Evolutionary conservation across 1,140 invertebrate genomes (phyloP), one percentile per base, ranked within the genome.

Genomic region (Hesperophylax magnus): DNA sequence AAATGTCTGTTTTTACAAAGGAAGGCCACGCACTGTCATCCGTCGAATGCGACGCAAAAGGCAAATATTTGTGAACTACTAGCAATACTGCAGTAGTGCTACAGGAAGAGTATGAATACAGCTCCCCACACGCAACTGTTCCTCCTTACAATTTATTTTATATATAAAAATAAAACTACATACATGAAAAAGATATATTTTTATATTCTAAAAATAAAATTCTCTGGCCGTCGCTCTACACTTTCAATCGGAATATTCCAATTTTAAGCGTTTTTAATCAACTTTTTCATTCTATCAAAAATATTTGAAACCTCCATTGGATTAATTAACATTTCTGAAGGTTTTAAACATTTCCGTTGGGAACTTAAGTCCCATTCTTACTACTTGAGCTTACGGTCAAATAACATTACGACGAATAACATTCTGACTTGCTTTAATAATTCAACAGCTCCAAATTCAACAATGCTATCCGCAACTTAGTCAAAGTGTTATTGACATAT

Each of bases 201-300:
- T 60, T 61, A 78, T 78, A 78, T 78, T 72, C 76, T 84, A 80
- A 81, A 83, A 84, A 81, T 81, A 84, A 84, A 84, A 61, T 79
- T 81, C 77, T 84, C 82, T 84, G 82, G 82, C 82, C 82, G 47
- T 81, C 79, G 72, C 69, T 79, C 54, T 79, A 69, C 67, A 72
- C 78, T 80, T 69, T 77, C 77, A 34, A 39, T 52, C 34, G 7
- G 14, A 56, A 75, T 54, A 72, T 54, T 54, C 47, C 69, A 72
- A 72, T 72, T 72, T 74, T 47, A 39, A 61, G 56, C 58, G 54
- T 63, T 34, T 47, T 60, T 56, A 34, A 47, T 47, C 58, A 24
- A 39, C 58, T 22, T 61, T 34, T 61, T 47, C 65, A 34, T 31
- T 56, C n/a, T 78, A 78, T 78, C 77, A 78, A 78, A 72, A 60